phyloP scores from a whole-genome alignment of 1,140 invertebrate species.

The Chelonus insularis region DNA sequence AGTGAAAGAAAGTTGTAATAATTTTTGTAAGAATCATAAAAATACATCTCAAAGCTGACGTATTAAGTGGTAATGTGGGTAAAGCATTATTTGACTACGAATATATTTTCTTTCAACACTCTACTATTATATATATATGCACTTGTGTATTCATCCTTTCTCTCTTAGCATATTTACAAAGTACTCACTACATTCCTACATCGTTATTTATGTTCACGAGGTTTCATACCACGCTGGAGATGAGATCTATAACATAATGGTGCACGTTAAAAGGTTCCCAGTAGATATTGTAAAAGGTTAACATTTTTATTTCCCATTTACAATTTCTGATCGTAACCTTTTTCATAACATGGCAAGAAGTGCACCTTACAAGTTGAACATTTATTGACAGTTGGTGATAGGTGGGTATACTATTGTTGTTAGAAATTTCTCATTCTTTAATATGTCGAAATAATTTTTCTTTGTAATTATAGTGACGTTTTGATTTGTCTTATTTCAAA shows the following conservation, averaged over 20 bases:
- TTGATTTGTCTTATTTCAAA: no score
- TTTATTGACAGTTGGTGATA: no score
- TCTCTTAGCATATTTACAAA: neutral
- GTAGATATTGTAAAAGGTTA: conserved; percentile 31
- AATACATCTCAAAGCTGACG: no score
- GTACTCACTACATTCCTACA: neutral
- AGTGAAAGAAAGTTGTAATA: no score
- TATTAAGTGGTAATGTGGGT: no score
- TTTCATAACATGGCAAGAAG: neutral
- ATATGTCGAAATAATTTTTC: no score
- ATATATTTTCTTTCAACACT: neutral
- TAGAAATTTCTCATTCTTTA: no score
- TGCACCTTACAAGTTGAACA: no score
- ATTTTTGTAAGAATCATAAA: no score
- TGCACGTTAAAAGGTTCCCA: conserved; percentile 1
- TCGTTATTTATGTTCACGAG: conserved; percentile 20
- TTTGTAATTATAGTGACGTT: no score
- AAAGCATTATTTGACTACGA: no score
- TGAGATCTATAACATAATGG: conserved; percentile 11
- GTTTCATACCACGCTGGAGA: conserved; percentile 13
- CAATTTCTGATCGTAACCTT: neutral
- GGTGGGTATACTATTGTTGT: no score
- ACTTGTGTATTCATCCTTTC: conserved; percentile 1
- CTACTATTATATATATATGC: neutral
- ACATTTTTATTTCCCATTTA: conserved; percentile 15